These are phyloP conservation scores for Notolabrus celidotus DNA, from an alignment of 2,797 vertebrate genomes.

Conservation along the genomic window DNA sequence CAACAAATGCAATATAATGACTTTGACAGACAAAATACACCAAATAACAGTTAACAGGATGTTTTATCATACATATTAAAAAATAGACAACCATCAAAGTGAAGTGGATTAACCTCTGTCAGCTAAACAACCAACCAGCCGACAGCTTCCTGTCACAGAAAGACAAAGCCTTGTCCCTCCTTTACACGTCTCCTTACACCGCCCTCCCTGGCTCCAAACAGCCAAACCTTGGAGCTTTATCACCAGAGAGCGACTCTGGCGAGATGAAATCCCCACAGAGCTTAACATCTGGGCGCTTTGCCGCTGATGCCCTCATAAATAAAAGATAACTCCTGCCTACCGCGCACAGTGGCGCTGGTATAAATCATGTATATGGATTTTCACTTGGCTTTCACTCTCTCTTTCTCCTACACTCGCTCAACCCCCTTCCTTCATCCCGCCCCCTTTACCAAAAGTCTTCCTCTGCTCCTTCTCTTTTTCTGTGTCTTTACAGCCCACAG, in stretches of 20 bases:
- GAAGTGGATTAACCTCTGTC: background rate
- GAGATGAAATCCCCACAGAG: conserved; percentile 85
- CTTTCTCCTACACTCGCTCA: conserved; percentile 72
- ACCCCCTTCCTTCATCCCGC: conserved; percentile 65
- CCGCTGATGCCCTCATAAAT: conserved; percentile 89
- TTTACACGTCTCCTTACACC: conserved; percentile 44
- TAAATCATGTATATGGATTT: conserved; percentile 91
- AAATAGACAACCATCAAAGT: background rate
- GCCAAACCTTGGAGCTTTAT: conserved; percentile 78
- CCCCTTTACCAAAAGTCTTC: conserved; percentile 61
- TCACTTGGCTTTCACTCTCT: conserved; percentile 83
- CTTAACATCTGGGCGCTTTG: conserved; percentile 87
- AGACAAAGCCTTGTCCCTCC: conserved; percentile 61
- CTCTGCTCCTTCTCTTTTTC: conserved; percentile 20
- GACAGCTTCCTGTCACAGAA: conserved; percentile 51
- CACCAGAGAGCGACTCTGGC: conserved; percentile 76
- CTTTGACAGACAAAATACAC: background rate
- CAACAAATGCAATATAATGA: background rate
- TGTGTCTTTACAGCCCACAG: conserved; percentile 45
- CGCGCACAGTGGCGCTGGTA: conserved; percentile 79
- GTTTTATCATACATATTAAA: background rate
- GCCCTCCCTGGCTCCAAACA: conserved; percentile 46
- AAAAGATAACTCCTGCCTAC: conserved; percentile 86
- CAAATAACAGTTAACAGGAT: background rate
- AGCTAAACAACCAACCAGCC: conserved; percentile 6